phyloP scores from a whole-genome alignment of 2,113 vertebrate genomes.

The Numenius arquata region DNA sequence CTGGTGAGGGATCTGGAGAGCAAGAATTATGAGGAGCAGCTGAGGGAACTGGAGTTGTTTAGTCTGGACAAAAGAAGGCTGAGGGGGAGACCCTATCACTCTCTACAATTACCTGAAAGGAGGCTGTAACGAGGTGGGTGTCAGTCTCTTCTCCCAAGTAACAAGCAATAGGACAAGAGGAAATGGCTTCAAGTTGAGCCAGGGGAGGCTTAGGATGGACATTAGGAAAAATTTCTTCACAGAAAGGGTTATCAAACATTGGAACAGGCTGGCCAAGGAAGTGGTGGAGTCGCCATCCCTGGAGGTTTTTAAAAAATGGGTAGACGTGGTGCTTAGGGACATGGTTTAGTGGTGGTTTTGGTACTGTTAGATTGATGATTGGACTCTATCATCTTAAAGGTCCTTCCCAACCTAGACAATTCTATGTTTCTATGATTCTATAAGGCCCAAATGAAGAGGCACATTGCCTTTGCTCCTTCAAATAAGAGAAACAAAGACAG shows the following conservation, averaged over 20 bases:
- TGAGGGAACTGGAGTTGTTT: neutral
- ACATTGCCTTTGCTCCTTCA: neutral
- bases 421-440: neutral
- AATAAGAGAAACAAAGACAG: neutral
- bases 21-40: too few species aligned
- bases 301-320: too few species aligned
- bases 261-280: neutral
- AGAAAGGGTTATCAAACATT: neutral
- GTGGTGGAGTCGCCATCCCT: neutral
- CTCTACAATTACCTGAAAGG: neutral
- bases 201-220: neutral
- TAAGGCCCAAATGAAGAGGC: neutral
- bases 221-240: neutral
- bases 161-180: neutral
- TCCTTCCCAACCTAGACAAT: neutral
- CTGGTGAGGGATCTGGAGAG: neutral
- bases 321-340: neutral
- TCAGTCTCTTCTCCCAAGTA: neutral
- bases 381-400: neutral
- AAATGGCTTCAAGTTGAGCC: neutral
- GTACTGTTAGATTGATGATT: neutral
- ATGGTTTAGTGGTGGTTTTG: neutral
- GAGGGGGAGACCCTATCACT: neutral
- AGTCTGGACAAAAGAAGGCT: neutral
- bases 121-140: neutral